phyloP scores from a whole-genome alignment of 2,797 vertebrate genomes.

The Eulemur rubriventer region DNA sequence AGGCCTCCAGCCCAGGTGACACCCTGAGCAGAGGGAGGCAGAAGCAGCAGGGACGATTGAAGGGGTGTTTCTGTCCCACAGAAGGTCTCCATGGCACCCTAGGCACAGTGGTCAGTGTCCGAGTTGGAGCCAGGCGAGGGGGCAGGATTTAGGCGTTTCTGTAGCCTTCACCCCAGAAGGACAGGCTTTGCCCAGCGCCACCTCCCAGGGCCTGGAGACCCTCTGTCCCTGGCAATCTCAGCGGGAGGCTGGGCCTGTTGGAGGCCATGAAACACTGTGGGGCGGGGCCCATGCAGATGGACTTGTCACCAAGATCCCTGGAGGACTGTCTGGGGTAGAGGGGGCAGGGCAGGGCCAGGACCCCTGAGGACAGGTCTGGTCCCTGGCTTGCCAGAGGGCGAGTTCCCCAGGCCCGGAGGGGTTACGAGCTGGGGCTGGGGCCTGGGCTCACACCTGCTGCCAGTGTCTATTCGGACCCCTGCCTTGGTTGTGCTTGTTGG shows the following conservation, averaged over 20 bases:
- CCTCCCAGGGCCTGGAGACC: neutral
- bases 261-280: neutral
- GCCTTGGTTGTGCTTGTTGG: neutral
- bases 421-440: neutral
- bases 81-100: neutral
- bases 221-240: neutral
- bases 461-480: neutral
- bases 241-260: neutral
- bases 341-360: neutral
- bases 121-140: neutral
- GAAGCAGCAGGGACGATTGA: neutral
- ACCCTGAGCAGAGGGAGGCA: neutral
- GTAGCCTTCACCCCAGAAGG: neutral
- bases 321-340: neutral
- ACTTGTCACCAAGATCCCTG: neutral
- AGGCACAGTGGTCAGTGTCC: neutral
- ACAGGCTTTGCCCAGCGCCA: neutral
- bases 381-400: neutral
- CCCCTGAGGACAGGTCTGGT: neutral
- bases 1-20: neutral
- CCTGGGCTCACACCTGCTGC: neutral
- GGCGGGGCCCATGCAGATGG: neutral
- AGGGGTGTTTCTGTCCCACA: neutral
- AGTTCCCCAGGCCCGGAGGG: neutral
- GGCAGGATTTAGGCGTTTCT: neutral